Evolutionary conservation across 2,888 invertebrate genomes (phyloP).

Genomic region (Clanis bilineata): DNA sequence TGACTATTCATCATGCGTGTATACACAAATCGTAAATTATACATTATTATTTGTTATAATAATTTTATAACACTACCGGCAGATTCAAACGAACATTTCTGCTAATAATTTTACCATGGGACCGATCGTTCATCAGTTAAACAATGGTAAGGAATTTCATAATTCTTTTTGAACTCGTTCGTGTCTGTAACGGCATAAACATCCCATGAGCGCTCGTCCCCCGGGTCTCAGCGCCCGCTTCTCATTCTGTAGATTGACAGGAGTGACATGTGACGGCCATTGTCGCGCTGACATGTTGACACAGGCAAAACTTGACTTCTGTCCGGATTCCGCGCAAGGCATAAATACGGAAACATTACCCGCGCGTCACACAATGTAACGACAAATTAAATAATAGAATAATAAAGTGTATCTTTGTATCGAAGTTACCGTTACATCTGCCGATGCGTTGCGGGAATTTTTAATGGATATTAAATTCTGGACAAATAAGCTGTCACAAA

Average conservation of each 20-base stretch:
- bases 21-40: conserved; percentile 71
- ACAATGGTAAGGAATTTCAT: conserved; percentile 56
- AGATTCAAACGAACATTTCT: not conserved
- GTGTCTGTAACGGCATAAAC: conserved; percentile 39
- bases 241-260: conserved; percentile 76
- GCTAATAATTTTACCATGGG: conserved; percentile 43
- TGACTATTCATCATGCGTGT: conserved; percentile 65
- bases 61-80: conserved; percentile 6
- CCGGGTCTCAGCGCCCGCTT: conserved; percentile 59
- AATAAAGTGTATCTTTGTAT: conserved; percentile 56
- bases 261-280: conserved; percentile 74
- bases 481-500: conserved; percentile 4
- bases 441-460: conserved; percentile 35
- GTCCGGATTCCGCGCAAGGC: conserved; percentile 75
- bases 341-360: conserved; percentile 76
- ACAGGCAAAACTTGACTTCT: conserved; percentile 79
- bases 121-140: conserved; percentile 63
- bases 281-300: conserved; percentile 79
- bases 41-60: conserved; percentile 3
- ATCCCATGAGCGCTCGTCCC: conserved; percentile 58
- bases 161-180: conserved; percentile 42
- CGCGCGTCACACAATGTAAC: conserved; percentile 66
- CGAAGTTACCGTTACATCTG: conserved; percentile 55
- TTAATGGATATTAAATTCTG: conserved; percentile 14
- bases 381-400: conserved; percentile 81